Evolutionary conservation across 2,888 invertebrate species (phyloP).

Genomic region (Epicampocera succincta): DNA sequence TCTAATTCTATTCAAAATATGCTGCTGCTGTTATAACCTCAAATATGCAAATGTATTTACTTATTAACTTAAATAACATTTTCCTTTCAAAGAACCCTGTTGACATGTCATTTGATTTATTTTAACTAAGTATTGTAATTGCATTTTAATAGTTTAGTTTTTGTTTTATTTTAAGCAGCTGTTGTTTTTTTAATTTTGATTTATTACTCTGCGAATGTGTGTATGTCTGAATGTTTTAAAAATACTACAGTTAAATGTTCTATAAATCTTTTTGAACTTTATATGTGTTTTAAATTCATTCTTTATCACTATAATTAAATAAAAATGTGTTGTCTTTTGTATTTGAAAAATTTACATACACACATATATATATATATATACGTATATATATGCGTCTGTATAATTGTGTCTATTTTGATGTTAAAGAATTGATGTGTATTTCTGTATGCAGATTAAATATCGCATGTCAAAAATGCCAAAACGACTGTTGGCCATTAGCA

Average conservation of each 20-base stretch:
- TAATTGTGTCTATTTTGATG: conserved; percentile 1
- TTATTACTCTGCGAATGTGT: conserved; percentile 40
- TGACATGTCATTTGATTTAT: conserved; percentile 26
- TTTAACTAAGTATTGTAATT: conserved; percentile 47
- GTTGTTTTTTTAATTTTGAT: conserved; percentile 30
- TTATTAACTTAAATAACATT: conserved; percentile 29
- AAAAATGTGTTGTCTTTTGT: conserved; percentile 2
- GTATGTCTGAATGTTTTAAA: conserved; percentile 45
- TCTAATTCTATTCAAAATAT: too few species aligned
- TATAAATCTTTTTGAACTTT: conserved; percentile 47
- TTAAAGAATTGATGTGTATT: conserved; percentile 53
- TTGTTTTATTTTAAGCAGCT: conserved; percentile 10
- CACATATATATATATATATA: neutral
- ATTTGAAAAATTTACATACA: neutral
- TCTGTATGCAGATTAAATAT: conserved; percentile 73
- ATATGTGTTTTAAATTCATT: conserved; percentile 43
- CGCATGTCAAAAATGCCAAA: conserved; percentile 74
- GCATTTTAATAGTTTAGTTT: conserved; percentile 57
- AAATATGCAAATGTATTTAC: too few species aligned
- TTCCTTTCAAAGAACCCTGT: neutral
- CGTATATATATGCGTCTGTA: neutral
- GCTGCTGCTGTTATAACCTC: too few species aligned
- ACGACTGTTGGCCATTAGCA: conserved; percentile 69
- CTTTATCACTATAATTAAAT: conserved; percentile 30
- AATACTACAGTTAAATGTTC: conserved; percentile 37